phyloP scores from a whole-genome alignment of 2,888 invertebrate genomes.

The Diaphora mendica region DNA sequence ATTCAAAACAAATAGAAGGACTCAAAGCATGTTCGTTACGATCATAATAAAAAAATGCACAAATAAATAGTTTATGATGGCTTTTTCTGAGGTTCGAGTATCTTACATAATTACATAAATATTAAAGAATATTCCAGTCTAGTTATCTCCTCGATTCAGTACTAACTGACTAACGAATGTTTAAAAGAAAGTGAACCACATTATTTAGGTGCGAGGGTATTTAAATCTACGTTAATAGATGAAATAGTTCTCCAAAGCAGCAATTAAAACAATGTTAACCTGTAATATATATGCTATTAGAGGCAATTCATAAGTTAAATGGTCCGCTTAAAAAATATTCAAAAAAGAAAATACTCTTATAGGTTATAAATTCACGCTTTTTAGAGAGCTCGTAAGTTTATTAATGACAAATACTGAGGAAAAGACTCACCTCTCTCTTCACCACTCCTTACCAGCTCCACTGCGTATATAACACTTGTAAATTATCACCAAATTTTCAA shows the following conservation, averaged over 20 bases:
- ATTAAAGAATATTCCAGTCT: background rate
- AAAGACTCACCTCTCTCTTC: conserved; percentile 61
- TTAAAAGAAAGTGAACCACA: conserved; percentile 12
- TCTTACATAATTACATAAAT: background rate
- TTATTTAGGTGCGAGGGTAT: conserved; percentile 31
- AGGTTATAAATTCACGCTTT: conserved; percentile 53
- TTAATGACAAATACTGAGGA: conserved; percentile 24
- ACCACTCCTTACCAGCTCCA: conserved; percentile 54
- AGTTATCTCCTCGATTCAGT: background rate
- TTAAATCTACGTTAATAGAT: conserved; percentile 20
- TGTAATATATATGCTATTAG: background rate
- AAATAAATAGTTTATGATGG: background rate
- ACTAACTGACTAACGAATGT: background rate
- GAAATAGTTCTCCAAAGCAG: conserved; percentile 7
- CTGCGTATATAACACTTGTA: conserved; percentile 74
- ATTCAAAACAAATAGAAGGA: conserved; percentile 30
- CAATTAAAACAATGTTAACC: background rate
- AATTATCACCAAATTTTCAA: conserved; percentile 80
- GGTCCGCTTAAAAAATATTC: conserved; percentile 17
- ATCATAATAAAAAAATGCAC: background rate
- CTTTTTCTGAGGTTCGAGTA: no score
- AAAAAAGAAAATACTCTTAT: conserved; percentile 35
- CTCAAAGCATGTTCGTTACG: conserved; percentile 1
- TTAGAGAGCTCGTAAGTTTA: conserved; percentile 13
- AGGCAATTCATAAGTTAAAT: conserved; percentile 4